These are phyloP conservation scores for Dufourea novaeangliae DNA, from an alignment of 1,140 invertebrate species.

Conservation along the genomic window DNA sequence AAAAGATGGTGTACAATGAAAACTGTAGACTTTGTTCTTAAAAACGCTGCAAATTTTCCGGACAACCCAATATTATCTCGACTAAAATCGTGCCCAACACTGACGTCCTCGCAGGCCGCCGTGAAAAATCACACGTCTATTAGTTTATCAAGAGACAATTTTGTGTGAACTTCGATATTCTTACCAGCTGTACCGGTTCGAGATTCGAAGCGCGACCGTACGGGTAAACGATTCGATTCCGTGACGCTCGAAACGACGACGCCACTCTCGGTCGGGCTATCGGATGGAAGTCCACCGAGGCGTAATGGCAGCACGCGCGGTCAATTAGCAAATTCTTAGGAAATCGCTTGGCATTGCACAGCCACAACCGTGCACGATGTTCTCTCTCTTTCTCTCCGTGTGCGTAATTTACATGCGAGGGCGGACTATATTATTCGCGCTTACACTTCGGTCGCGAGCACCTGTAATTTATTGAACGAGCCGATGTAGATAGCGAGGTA, in stretches of 20 bases:
- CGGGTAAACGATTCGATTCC: slow-evolving; percentile 17
- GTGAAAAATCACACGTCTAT: no score
- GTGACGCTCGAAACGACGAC: slow-evolving; percentile 17
- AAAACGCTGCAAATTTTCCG: no score
- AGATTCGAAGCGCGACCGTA: neutral
- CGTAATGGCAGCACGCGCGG: slow-evolving; percentile 25
- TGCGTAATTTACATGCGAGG: slow-evolving; percentile 65
- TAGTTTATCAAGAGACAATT: no score
- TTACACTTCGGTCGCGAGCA: slow-evolving; percentile 55
- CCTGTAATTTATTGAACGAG: slow-evolving; percentile 53
- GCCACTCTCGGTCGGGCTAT: slow-evolving; percentile 7
- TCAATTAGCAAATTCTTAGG: slow-evolving; percentile 55
- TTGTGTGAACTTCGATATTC: no score
- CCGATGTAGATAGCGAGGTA: slow-evolving; percentile 49
- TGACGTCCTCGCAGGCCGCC: no score
- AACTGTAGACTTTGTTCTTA: no score
- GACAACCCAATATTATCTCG: no score
- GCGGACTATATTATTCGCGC: slow-evolving; percentile 73
- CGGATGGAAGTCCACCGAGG: slow-evolving; percentile 22
- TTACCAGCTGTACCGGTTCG: neutral
- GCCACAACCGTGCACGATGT: no score
- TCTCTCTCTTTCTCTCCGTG: slow-evolving; percentile 44
- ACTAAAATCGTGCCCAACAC: no score
- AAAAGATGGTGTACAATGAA: no score
- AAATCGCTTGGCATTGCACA: slow-evolving; percentile 72